Evolutionary conservation across 2,797 vertebrate genomes (phyloP), one percentile per base, ranked within the genome.

Genomic region (Antennarius maculatus): DNA sequence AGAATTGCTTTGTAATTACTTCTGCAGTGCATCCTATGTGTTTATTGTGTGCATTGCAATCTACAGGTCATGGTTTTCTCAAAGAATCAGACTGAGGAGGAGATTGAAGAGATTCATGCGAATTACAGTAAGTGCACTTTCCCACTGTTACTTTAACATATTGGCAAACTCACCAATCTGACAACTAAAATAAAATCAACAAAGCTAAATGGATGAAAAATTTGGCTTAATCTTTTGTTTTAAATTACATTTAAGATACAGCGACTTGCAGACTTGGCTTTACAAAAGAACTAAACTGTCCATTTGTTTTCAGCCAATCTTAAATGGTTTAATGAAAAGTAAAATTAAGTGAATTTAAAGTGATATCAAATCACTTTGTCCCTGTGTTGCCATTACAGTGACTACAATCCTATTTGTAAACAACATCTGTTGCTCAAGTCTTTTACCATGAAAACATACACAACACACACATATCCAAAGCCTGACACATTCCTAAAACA

Each of bases 71-170:
- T 98, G 93, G 82, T 93, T 76, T 96, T 97, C 84, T 92, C 92
- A 18, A 98, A 97, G 89, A 92, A 94, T 45, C 94, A 95, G 80
- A 95, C 95, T n/a, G 93, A 95, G 79, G 80, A 93, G 52, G 95
- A 99, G 88, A 98, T 99, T 74, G 95, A 99, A 29, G 90, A 93
- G 76, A 82, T 97, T 77, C 96, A 97, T 45, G 85, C 93, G 69
- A 88, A 90, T 57, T 99, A 99, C 69, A 92, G 97, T 99, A 93
- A 98, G 97, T 96, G 28, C 7, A 16, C 8, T 39, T 69, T 34
- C 6, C 23, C 3, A n/a, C 18, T 49, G 13, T 76, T 61, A 2
- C 53, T 31, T 34, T 46, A 43, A 17, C 37, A 37, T 2, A 4
- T n/a, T 7, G 17, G 16, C 8, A 34, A 31, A 56, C 27, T 52